Conservation (phyloP, 2,113 vertebrate genomes). For the Ciconia stormi region DNA sequence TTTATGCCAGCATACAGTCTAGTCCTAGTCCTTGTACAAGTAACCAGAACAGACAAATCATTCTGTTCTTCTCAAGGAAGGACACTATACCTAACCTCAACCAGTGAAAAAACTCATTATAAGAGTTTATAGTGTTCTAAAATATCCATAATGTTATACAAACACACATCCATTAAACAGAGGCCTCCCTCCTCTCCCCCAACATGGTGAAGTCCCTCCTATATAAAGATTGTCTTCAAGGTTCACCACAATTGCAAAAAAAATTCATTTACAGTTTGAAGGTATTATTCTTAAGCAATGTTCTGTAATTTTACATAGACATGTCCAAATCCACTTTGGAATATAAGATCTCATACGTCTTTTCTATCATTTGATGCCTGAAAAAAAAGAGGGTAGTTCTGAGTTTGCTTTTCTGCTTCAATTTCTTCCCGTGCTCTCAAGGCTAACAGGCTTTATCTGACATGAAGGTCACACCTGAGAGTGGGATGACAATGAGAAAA, state of each 20-base stretch:
- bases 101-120: not conserved
- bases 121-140: not conserved
- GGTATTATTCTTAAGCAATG: not conserved
- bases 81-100: not conserved
- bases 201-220: not conserved
- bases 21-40: not conserved
- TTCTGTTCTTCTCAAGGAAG: not conserved
- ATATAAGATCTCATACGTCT: not conserved
- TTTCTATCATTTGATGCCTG: not conserved
- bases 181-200: not conserved
- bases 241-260: not conserved
- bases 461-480: not conserved
- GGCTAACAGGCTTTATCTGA: not conserved
- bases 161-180: not conserved
- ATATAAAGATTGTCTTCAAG: not conserved
- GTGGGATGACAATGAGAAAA: not conserved
- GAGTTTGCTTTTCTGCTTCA: not conserved
- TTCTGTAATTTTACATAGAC: not conserved
- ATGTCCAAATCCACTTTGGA: not conserved
- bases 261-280: not conserved
- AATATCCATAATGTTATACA: not conserved
- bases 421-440: not conserved
- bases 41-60: slow-evolving; percentile 2
- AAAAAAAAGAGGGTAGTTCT: not conserved
- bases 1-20: not conserved